Evolutionary conservation across 2,888 invertebrate genomes (phyloP), one percentile per base, ranked within the genome.

Genomic region (Mallateleia sp.): DNA sequence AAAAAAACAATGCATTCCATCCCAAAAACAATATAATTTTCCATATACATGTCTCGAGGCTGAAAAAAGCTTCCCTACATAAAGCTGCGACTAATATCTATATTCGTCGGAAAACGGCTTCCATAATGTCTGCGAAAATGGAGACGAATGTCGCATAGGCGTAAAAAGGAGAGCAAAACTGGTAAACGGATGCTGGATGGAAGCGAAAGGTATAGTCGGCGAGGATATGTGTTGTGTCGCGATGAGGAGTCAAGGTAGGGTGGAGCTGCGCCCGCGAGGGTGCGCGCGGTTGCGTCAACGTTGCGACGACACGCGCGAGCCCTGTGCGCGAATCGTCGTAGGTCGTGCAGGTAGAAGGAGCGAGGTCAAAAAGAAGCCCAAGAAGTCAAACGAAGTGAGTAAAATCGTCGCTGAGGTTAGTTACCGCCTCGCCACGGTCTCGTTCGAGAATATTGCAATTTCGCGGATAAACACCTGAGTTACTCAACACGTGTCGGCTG

Each of bases 181-280:
- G 34, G 50, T 42, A 66, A 77, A 58, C 78, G 79, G 88, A 90
- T 87, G 84, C 81, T 82, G 78, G 66, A 77, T 50, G 15, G 69
- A 62, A 42, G 47, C 42, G 75, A 45, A 42, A 38, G n/a, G 47
- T 47, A 47, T 25, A 58, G 38, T 74, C 69, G 54, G 22, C 58
- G 54, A 56, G 28, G 74, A 84, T 79, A 69, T 69, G 56, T 54
- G 71, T 74, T 52, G 67, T 60, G 77, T 64, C 71, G 69, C 71
- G 62, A 71, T 56, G 62, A 80, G 58, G 64, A 72, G 85, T 69
- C 84, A 74, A 74, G 82, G 88, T 87, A 93, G 94, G 94, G 94
- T 94, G 94, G 94, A 93, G 94, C 94, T 94, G 94, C 94, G 94
- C 94, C 91, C 91, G 91, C 86, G 92, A 91, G 93, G 93, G 92